phyloP scores from a whole-genome alignment of 2,113 vertebrate genomes.

The Fregata magnificens region DNA sequence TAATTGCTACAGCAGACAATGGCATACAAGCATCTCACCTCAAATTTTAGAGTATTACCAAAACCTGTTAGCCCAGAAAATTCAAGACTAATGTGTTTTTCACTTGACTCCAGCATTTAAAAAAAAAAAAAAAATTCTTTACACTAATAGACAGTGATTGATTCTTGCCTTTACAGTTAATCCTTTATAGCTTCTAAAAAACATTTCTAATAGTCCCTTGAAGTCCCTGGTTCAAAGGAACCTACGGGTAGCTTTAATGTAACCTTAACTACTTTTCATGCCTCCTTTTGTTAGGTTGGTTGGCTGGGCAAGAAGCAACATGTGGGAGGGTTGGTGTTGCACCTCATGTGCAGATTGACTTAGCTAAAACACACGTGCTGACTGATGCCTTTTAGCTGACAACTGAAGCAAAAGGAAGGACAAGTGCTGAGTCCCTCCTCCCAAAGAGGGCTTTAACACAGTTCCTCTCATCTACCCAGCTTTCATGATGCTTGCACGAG shows the following conservation, averaged over 20 bases:
- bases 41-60: neutral
- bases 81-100: neutral
- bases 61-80: neutral
- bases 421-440: neutral
- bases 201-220: neutral
- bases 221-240: neutral
- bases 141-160: neutral
- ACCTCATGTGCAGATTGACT: neutral
- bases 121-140: neutral
- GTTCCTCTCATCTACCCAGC: neutral
- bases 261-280: neutral
- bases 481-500: neutral
- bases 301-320: neutral
- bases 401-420: neutral
- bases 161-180: neutral
- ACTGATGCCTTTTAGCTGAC: neutral
- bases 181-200: neutral
- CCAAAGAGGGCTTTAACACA: neutral
- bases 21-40: neutral
- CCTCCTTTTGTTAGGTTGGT: neutral
- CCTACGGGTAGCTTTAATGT: neutral
- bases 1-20: neutral
- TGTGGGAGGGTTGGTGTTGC: neutral
- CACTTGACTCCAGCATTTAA: neutral
- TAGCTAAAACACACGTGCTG: neutral